phyloP scores from a whole-genome alignment of 2,888 invertebrate genomes.

The Melikaiella ostensackeni region DNA sequence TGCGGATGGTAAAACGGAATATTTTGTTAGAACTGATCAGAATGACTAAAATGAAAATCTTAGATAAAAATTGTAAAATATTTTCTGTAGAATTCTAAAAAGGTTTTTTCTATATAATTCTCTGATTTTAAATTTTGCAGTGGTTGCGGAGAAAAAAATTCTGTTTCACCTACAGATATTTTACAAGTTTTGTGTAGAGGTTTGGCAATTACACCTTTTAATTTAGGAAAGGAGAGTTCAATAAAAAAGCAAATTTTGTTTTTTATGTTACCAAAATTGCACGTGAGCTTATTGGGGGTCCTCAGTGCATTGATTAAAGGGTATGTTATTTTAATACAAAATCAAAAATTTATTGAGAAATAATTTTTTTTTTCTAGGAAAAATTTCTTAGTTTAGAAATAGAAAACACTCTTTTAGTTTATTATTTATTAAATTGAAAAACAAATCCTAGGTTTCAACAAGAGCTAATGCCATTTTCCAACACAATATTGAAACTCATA shows the following conservation, averaged over 20 bases:
- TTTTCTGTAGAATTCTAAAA: too few species aligned
- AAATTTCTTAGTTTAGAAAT: too few species aligned
- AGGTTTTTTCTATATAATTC: too few species aligned
- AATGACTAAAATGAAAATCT: too few species aligned
- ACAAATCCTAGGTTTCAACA: conserved; percentile 63
- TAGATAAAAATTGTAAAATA: too few species aligned
- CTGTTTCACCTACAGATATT: conserved; percentile 65
- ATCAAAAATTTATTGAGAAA: too few species aligned
- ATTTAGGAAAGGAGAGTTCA: conserved; percentile 60
- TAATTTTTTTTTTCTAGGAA: too few species aligned
- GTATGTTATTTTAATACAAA: conserved; percentile 53
- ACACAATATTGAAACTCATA: conserved; percentile 66
- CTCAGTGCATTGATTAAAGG: conserved; percentile 67
- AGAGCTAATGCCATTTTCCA: conserved; percentile 66
- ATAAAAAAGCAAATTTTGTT: conserved; percentile 63
- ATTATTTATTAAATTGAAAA: too few species aligned
- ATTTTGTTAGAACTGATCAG: too few species aligned
- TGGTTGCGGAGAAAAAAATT: conserved; percentile 63
- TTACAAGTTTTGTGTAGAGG: conserved; percentile 67
- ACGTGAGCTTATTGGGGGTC: conserved; percentile 64
- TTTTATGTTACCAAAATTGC: conserved; percentile 66
- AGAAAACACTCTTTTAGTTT: too few species aligned
- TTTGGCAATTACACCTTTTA: conserved; percentile 65
- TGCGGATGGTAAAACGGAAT: too few species aligned
- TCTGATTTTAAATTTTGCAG: conserved; percentile 55